Base-by-base conservation (phyloP, 1,140 invertebrate genomes). In the Drosophila prosaltans region DNA sequence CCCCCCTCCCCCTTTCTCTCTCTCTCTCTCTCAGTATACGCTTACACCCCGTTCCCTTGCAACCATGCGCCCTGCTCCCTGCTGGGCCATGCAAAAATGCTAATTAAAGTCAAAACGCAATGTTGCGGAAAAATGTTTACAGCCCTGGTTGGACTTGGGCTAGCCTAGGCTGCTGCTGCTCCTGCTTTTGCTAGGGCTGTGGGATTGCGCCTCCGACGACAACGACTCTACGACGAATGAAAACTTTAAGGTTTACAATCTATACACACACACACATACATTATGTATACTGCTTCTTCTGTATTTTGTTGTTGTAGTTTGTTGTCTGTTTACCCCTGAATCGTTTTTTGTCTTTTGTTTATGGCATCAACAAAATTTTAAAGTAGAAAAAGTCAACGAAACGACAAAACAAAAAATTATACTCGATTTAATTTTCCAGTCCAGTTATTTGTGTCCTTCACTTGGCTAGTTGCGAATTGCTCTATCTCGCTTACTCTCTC, bases 371-470 rank as follows among this genome's bases (percentile, higher is more conserved):
- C 28, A 69, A 75, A 71, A 60, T 76, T 78, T 88, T 88, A 88
- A 88, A 81, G 80, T 69, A 75, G 68, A 80, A 74, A 80, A 74
- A 80, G 72, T 81, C 66, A 72, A 51, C 45, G 45, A 26, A 51
- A 51, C 45, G 45, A 51, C 45, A 51, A 51, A 51, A 51, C 69
- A 86, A 89, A 88, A 90, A 90, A 90, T 86, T 81, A 72, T 81
- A 90, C 77, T 90, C 81, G 78, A 90, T 90, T 90, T 90, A 90
- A 90, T 90, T 90, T 90, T 90, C 81, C 84, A 88, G 84, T 88
- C 82, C 84, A 89, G 84, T 89, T 83, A 39, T 59, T 40, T 63
- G 30, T 28, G 39, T 30, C 40, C 28, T 69, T 54, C 54, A 45
- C 61, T 57, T 48, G 73, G 45, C 45, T 51, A 51, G 45, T 51